Percentiles rank a stretch among this genome's conserved stretches.
Evolutionary conservation across 2,888 invertebrate genomes (phyloP).

Genomic region (Lasioglossum marginatum): DNA sequence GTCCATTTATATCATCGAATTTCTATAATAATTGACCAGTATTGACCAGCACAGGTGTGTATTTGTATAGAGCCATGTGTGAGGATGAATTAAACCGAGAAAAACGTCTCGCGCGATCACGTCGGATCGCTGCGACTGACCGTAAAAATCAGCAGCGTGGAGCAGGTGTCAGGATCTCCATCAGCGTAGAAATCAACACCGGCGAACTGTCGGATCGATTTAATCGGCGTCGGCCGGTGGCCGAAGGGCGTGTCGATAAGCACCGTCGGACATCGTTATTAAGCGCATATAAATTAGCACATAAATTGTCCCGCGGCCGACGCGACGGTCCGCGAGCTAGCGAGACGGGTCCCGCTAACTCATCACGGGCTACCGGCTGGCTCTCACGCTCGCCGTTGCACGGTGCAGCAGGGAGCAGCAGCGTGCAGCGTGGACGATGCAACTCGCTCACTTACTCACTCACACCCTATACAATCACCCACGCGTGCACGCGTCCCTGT

Average conservation of each 20-base stretch:
- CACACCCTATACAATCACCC: neutral
- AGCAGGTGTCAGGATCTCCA: neutral
- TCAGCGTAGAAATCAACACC: slow-evolving; percentile 28
- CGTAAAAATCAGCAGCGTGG: neutral
- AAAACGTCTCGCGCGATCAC: slow-evolving; percentile 5
- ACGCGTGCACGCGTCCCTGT: slow-evolving; percentile 34
- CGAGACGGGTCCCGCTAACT: slow-evolving; percentile 39
- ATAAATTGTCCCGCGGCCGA: slow-evolving; percentile 81
- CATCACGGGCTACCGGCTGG: slow-evolving; percentile 1
- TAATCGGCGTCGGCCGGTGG: slow-evolving; percentile 76
- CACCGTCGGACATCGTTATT: slow-evolving; percentile 84
- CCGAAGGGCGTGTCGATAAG: slow-evolving; percentile 83
- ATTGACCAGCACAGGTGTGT: neutral
- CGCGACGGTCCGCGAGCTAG: slow-evolving; percentile 50
- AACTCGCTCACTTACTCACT: neutral
- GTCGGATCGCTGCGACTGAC: neutral
- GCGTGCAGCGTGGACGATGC: neutral
- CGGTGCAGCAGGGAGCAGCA: neutral
- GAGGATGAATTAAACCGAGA: neutral
- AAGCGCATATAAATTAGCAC: slow-evolving; percentile 85
- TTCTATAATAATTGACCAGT: neutral
- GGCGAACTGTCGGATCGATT: slow-evolving; percentile 77
- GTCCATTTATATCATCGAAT: neutral
- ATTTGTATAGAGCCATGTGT: neutral
- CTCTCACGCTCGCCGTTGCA: slow-evolving; percentile 4